A percentile compares a stretch with the other conserved stretches of the same genome.
Conservation (phyloP, 1,140 invertebrate genomes). For the Mercenaria mercenaria region DNA sequence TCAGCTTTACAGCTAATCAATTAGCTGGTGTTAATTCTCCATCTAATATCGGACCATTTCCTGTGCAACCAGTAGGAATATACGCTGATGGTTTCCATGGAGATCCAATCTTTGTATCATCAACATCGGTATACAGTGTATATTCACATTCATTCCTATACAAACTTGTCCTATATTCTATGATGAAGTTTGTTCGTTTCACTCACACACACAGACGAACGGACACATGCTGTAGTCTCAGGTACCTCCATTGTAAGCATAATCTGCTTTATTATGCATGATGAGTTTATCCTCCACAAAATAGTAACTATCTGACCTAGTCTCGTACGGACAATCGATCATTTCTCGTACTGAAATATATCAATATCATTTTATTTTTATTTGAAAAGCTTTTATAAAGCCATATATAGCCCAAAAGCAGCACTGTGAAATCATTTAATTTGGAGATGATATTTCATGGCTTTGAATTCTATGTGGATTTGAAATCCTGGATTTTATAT, state of each 20-base stretch:
- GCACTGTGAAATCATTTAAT: too few species aligned
- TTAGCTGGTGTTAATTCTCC: too few species aligned
- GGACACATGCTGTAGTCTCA: slow-evolving; percentile 1
- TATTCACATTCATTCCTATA: too few species aligned
- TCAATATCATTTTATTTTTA: slow-evolving; percentile 20
- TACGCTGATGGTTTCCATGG: too few species aligned
- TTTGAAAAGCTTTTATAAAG: too few species aligned
- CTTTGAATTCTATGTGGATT: neutral
- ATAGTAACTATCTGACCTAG: slow-evolving; percentile 99
- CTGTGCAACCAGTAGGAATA: too few species aligned
- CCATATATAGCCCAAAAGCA: too few species aligned
- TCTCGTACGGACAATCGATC: slow-evolving; percentile 98
- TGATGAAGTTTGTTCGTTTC: neutral
- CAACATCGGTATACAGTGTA: too few species aligned
- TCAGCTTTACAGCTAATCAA: too few species aligned
- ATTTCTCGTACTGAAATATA: slow-evolving; percentile 95
- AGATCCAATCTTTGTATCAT: too few species aligned
- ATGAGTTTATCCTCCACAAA: slow-evolving; percentile 98
- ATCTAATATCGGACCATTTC: too few species aligned
- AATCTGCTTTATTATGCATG: slow-evolving; percentile 99
- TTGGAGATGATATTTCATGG: neutral
- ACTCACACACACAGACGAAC: neutral
- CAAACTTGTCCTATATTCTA: neutral
- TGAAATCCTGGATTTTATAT: neutral
- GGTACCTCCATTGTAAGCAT: slow-evolving; percentile 91